Percentiles rank a stretch among this genome's conserved stretches.
Evolutionary conservation across 2,113 vertebrate species (phyloP).

Genomic region (Rhinoderma darwinii): DNA sequence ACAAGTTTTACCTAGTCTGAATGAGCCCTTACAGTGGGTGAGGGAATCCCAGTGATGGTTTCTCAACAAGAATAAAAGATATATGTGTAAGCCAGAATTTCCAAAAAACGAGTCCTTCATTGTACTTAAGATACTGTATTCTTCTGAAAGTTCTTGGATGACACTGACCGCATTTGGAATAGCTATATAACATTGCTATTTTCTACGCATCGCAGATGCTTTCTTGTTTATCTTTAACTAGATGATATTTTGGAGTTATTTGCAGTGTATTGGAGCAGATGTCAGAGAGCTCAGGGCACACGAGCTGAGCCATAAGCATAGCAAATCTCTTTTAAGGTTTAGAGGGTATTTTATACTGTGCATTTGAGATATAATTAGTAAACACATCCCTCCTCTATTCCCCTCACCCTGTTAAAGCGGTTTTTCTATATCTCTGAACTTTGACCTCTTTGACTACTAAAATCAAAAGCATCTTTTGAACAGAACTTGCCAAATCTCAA

Average conservation of each 20-base stretch:
- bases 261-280: constrained; percentile 13
- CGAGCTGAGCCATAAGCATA: constrained; percentile 20
- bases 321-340: constrained; percentile 16
- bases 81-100: not conserved
- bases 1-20: too few species aligned
- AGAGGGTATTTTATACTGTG: not conserved
- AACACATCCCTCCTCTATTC: not conserved
- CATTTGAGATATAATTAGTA: constrained; percentile 50
- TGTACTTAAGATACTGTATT: not conserved
- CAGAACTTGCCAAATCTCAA: constrained; percentile 54
- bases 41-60: not conserved
- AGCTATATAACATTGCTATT: not conserved
- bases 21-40: not conserved
- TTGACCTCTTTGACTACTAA: constrained; percentile 43
- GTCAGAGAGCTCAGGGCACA: constrained; percentile 16
- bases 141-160: not conserved
- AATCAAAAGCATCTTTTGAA: constrained; percentile 52
- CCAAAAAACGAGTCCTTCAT: constrained; percentile 4
- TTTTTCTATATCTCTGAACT: constrained; percentile 42
- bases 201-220: constrained; percentile 10
- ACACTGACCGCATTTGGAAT: constrained; percentile 3
- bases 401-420: constrained; percentile 17
- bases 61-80: not conserved
- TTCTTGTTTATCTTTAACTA: constrained; percentile 35
- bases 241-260: constrained; percentile 44